These are phyloP conservation scores for Ophioderma brevispina DNA, from an alignment of 35 echinoderm and acorn worm genomes.

Conservation along the genomic window DNA sequence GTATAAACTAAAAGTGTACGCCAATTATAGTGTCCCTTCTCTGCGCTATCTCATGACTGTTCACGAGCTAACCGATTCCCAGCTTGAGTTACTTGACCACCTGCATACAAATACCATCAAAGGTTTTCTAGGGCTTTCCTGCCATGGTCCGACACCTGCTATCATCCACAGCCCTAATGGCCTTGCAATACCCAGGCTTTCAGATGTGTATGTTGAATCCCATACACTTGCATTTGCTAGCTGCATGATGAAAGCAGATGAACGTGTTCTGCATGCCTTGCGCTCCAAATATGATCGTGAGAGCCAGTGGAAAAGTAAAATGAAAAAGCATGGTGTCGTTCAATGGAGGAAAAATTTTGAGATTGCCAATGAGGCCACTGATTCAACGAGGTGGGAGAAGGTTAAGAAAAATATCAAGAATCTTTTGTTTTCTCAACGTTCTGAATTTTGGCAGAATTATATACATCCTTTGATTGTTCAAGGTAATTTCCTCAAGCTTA, in stretches of 20 bases:
- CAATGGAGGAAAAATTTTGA: background rate
- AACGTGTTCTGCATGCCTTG: constrained; percentile 16
- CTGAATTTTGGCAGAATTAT: constrained; percentile 12
- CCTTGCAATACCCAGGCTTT: constrained; percentile 17
- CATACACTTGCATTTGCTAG: constrained; percentile 41
- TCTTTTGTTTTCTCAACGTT: background rate
- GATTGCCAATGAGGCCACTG: background rate
- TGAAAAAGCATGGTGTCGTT: background rate
- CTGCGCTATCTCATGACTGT: constrained; percentile 42
- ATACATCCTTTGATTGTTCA: constrained; percentile 24
- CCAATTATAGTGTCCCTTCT: constrained; percentile 30
- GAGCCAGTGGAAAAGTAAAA: constrained; percentile 12
- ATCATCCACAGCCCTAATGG: background rate
- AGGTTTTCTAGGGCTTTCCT: constrained; percentile 17
- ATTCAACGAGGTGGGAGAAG: background rate
- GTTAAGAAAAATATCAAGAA: constrained; percentile 31
- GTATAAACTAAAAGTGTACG: constrained; percentile 34
- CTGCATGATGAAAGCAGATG: constrained; percentile 5
- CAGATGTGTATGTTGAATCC: constrained; percentile 31
- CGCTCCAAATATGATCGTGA: constrained; percentile 5
- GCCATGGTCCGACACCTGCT: constrained; percentile 16
- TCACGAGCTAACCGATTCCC: constrained; percentile 12
- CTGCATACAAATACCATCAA: constrained; percentile 24
- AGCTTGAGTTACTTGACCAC: background rate
- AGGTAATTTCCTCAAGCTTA: constrained; percentile 39